These are phyloP conservation scores for Corvus moneduloides DNA, from an alignment of 2,113 vertebrate genomes.

Conservation along the genomic window DNA sequence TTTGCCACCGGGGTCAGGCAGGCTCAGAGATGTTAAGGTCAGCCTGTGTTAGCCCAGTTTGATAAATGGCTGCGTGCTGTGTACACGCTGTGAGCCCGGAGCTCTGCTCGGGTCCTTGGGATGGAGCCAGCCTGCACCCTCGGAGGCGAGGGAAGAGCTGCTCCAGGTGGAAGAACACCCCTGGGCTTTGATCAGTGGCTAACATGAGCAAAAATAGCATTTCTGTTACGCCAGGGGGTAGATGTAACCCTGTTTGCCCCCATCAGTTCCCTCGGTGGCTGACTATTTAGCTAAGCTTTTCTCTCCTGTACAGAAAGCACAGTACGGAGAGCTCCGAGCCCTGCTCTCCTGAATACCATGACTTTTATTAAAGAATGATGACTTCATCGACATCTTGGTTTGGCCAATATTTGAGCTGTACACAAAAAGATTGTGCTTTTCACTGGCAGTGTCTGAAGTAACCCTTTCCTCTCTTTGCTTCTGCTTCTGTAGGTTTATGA, in stretches of 20 bases:
- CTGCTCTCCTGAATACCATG: not conserved
- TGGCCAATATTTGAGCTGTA: conserved; percentile 35
- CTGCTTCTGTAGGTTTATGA: conserved; percentile 84
- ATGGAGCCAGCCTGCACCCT: not conserved
- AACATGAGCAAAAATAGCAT: not conserved
- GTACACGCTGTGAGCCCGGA: rapidly evolving
- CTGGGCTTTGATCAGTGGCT: not conserved
- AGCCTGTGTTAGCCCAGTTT: not conserved
- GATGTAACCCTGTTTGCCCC: not conserved
- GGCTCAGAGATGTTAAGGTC: conserved; percentile 26
- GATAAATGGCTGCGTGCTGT: not conserved
- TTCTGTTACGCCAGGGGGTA: not conserved
- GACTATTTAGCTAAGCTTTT: not conserved
- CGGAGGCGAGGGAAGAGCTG: not conserved
- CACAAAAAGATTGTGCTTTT: not conserved
- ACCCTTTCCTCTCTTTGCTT: not conserved
- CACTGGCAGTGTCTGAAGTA: not conserved
- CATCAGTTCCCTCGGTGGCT: not conserved
- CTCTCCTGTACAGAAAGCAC: not conserved
- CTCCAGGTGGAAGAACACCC: not conserved
- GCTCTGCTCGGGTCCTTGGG: not conserved
- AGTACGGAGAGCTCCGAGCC: not conserved
- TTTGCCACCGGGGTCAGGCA: not conserved
- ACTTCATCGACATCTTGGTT: not conserved
- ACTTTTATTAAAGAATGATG: conserved; percentile 30